Percentiles rank a stretch among this genome's conserved stretches.
phyloP scores from a whole-genome alignment of 2,113 vertebrate species.

The Brevimyrus niger region DNA sequence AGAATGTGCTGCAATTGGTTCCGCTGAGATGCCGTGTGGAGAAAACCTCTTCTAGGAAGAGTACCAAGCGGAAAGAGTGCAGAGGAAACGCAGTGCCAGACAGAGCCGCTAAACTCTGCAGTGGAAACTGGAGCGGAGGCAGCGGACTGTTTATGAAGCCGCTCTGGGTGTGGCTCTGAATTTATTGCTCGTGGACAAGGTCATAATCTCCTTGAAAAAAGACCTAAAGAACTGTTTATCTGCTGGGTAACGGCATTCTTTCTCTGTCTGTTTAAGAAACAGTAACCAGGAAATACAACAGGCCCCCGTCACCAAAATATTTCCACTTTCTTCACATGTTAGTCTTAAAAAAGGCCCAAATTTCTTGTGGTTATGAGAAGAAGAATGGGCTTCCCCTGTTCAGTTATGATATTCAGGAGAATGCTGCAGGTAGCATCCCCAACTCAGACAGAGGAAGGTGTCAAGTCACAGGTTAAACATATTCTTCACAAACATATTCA shows the following conservation, averaged over 20 bases:
- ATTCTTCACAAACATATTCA: not conserved
- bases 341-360: not conserved
- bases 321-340: not conserved
- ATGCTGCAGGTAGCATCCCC: not conserved
- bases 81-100: conserved; percentile 76
- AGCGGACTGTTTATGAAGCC: conserved; percentile 53
- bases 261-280: not conserved
- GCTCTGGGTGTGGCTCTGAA: conserved; percentile 56
- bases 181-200: conserved; percentile 44
- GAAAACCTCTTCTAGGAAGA: not conserved
- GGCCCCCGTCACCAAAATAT: not conserved
- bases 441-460: not conserved
- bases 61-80: conserved; percentile 54
- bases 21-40: not conserved
- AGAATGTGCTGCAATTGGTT: not conserved
- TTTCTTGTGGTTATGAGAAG: not conserved
- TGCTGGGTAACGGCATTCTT: not conserved
- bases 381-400: not conserved
- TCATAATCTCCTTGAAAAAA: conserved; percentile 14
- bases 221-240: not conserved
- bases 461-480: not conserved
- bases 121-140: conserved; percentile 19
- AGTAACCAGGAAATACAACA: conserved; percentile 24
- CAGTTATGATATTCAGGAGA: not conserved
- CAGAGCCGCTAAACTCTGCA: conserved; percentile 9